These are phyloP conservation scores for Eutrigla gurnardus DNA, from an alignment of 2,797 vertebrate species.

Conservation along the genomic window DNA sequence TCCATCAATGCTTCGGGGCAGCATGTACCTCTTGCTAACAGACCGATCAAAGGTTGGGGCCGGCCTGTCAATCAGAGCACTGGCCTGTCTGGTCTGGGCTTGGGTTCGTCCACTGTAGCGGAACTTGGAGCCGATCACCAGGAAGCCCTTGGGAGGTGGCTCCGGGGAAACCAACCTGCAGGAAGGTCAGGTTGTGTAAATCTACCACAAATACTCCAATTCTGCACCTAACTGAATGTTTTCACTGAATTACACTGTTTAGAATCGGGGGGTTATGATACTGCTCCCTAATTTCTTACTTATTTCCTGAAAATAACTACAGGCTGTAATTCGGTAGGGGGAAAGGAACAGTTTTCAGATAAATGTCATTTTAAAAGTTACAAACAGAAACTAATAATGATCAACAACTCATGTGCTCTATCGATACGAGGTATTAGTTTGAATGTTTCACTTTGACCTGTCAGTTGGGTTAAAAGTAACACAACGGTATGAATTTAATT, in stretches of 20 bases:
- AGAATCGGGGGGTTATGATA: neutral
- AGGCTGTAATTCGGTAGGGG: neutral
- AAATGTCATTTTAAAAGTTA: no score
- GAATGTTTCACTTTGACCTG: no score
- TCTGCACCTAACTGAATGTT: neutral
- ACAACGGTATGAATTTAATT: no score
- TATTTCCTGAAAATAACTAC: neutral
- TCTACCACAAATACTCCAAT: neutral
- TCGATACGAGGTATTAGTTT: no score
- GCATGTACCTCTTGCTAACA: conserved; percentile 96
- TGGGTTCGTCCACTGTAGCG: conserved; percentile 98
- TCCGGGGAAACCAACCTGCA: conserved; percentile 96
- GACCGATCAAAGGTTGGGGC: conserved; percentile 97
- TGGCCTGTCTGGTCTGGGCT: conserved; percentile 97
- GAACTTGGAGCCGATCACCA: conserved; percentile 99
- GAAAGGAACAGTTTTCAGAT: no score
- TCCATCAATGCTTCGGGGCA: conserved; percentile 96
- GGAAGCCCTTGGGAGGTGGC: conserved; percentile 96
- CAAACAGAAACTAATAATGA: no score
- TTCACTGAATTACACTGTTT: neutral
- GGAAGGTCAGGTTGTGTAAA: conserved; percentile 26
- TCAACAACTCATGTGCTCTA: no score
- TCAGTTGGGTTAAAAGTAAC: no score
- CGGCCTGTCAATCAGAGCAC: conserved; percentile 94
- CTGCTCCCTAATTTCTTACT: neutral